Base-by-base conservation (phyloP, 2,797 vertebrate genomes). In the Aldrovandia affinis region DNA sequence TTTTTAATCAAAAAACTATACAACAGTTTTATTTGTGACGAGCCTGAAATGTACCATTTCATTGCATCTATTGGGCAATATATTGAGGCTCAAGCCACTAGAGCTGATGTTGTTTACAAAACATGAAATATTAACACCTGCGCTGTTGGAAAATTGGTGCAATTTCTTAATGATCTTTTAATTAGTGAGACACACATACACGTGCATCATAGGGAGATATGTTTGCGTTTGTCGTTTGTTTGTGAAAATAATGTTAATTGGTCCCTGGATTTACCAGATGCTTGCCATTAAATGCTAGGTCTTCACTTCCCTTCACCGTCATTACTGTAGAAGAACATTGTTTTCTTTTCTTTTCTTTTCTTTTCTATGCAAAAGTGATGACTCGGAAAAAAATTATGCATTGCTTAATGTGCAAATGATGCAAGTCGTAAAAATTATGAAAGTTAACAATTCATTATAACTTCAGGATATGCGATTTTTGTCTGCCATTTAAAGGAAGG, bases 111-210 rank as follows among this genome's bases (percentile, higher is more conserved):
- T 7, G 36, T 73, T 73, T 73, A 20, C 36, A 39, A 73, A 14
- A 39, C 39, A 73, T 18, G 39, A 15, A 73, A 73, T 73, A 18
- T 39, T 22, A 25, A 82, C 73, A 57, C 70, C 82, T 85, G 82
- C 30, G 42, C 87, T 88, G 83, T 83, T 83, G 61, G 39, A 68
- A 84, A 91, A 88, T 87, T 86, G 85, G 47, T 88, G 85, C 85
- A 84, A 73, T 44, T 52, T 83, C 82, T 87, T 89, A 86, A 91
- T 81, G 61, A 88, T 78, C 25, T 39, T 87, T 85, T 85, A 86
- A 89, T 82, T 83, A 33, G 44, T 36, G 85, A 81, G 86, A 84
- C 9, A 68, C 78, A 9, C 39, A 42, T 65, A 25, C 44, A 86
- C 82, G 81, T 81, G 89, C 89, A 83, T 50, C 25, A 30, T 47